phyloP scores from a whole-genome alignment of 2,113 vertebrate genomes.

The Taurulus bubalis region DNA sequence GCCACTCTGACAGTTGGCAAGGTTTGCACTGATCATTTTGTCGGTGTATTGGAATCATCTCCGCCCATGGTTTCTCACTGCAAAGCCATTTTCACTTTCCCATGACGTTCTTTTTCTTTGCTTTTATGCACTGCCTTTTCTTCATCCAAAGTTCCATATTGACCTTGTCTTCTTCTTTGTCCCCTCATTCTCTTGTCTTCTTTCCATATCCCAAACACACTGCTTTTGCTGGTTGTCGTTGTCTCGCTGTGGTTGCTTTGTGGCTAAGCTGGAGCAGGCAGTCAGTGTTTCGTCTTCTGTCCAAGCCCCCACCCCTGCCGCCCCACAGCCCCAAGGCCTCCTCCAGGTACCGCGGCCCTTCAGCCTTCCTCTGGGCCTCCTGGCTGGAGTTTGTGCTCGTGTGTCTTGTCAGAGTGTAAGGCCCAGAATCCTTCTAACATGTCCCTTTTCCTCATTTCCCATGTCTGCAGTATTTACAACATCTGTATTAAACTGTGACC shows the following conservation, averaged over 20 bases:
- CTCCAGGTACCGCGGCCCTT: conserved; percentile 87
- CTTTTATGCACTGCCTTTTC: conserved; percentile 8
- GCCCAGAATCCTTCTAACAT: conserved; percentile 69
- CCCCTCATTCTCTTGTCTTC: conserved; percentile 11
- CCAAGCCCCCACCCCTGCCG: conserved; percentile 71
- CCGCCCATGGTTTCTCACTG: not conserved
- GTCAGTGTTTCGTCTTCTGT: conserved; percentile 76
- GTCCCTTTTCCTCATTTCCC: not conserved
- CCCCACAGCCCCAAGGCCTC: conserved; percentile 71
- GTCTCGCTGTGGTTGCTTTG: conserved; percentile 61
- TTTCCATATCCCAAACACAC: conserved; percentile 53
- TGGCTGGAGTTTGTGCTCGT: conserved; percentile 87
- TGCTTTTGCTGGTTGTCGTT: conserved; percentile 78
- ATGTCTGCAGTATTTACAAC: not conserved
- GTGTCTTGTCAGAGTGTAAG: conserved; percentile 92
- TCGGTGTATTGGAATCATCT: not conserved
- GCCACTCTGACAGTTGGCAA: not conserved
- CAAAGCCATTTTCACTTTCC: not conserved
- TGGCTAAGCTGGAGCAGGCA: conserved; percentile 87
- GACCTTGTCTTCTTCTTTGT: conserved; percentile 38
- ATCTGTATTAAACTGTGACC: not conserved
- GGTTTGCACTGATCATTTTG: not conserved
- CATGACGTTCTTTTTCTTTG: not conserved
- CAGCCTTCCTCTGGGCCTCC: conserved; percentile 79
- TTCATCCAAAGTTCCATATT: conserved; percentile 29